Evolutionary conservation across 2,797 vertebrate species (phyloP).

Genomic region (Falco peregrinus): DNA sequence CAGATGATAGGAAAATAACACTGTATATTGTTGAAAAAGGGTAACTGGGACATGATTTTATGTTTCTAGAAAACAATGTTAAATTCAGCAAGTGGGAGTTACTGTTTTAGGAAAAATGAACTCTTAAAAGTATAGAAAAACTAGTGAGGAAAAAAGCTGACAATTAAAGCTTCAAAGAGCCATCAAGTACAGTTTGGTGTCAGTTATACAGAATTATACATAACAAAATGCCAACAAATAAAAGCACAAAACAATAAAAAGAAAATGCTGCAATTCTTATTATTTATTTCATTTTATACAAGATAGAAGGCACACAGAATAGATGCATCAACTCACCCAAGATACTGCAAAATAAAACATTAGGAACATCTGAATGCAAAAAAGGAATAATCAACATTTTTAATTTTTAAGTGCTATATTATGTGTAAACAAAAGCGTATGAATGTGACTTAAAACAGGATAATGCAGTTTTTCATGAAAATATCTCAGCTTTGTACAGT

Average conservation of each 20-base stretch:
- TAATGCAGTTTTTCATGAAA: slow-evolving; percentile 8
- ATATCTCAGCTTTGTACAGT: background rate
- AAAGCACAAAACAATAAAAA: slow-evolving; percentile 45
- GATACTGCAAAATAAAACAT: slow-evolving; percentile 6
- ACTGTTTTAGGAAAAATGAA: slow-evolving; percentile 6
- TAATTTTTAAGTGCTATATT: slow-evolving; percentile 36
- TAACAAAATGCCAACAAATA: slow-evolving; percentile 33
- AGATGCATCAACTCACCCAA: background rate
- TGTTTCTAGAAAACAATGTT: slow-evolving; percentile 29
- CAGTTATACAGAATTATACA: slow-evolving; percentile 21
- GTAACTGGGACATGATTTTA: slow-evolving; percentile 26
- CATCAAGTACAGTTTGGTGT: slow-evolving; percentile 34
- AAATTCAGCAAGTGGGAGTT: slow-evolving; percentile 28
- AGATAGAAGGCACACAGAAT: background rate
- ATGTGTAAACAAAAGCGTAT: slow-evolving; percentile 51
- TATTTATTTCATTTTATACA: slow-evolving; percentile 42
- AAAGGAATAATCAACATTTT: slow-evolving; percentile 38
- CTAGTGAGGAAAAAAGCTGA: background rate
- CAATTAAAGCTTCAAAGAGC: slow-evolving; percentile 57
- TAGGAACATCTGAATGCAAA: slow-evolving; percentile 27
- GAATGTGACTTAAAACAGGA: slow-evolving; percentile 28
- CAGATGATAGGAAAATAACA: slow-evolving; percentile 61
- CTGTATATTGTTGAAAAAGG: slow-evolving; percentile 28
- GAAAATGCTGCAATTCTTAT: slow-evolving; percentile 18
- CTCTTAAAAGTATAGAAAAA: background rate